phyloP scores from a whole-genome alignment of 2,888 invertebrate species.

The Phymatocera aterrima region DNA sequence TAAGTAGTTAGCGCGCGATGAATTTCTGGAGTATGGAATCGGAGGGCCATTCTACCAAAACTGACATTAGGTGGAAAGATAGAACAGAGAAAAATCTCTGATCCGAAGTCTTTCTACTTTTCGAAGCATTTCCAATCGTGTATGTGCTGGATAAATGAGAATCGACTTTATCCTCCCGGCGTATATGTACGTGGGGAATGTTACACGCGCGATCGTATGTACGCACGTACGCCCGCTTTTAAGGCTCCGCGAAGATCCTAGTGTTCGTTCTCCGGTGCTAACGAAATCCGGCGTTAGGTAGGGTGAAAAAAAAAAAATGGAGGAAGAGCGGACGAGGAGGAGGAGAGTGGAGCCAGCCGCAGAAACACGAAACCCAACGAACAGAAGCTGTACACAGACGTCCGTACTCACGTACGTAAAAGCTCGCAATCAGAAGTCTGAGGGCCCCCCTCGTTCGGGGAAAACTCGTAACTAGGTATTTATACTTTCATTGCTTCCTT shows the following conservation, averaged over 20 bases:
- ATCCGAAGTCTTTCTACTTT: too few species aligned
- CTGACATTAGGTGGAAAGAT: too few species aligned
- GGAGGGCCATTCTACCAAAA: too few species aligned
- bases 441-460: constrained; percentile 15
- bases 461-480: constrained; percentile 41
- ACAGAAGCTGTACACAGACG: constrained; percentile 21
- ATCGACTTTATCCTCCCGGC: neutral
- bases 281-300: neutral
- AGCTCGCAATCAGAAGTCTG: neutral
- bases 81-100: too few species aligned
- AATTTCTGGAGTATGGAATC: too few species aligned
- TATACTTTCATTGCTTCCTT: constrained; percentile 43
- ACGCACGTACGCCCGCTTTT: neutral
- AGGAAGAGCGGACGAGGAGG: neutral
- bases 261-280: constrained; percentile 5
- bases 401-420: neutral
- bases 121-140: too few species aligned
- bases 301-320: neutral
- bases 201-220: neutral
- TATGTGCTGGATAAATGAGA: too few species aligned
- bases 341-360: constrained; percentile 11
- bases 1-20: too few species aligned
- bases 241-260: neutral
- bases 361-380: constrained; percentile 29
- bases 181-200: neutral